phyloP scores from a whole-genome alignment of 2,113 vertebrate genomes.

The Bothrops jararaca region DNA sequence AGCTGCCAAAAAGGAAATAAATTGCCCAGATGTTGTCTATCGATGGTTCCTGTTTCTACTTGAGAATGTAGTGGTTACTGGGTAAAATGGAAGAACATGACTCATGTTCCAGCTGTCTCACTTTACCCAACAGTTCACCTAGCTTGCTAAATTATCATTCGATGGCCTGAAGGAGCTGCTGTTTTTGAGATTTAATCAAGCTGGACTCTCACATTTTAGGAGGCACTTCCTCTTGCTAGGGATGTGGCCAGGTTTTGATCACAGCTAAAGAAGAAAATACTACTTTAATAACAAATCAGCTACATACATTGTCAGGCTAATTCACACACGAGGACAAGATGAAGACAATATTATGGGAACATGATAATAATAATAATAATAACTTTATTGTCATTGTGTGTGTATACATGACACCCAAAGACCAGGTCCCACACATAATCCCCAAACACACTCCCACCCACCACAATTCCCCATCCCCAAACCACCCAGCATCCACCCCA shows the following conservation, averaged over 20 bases:
- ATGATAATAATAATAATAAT: too few relatives aligned
- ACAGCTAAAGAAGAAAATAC: background rate
- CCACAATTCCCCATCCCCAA: too few relatives aligned
- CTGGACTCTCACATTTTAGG: background rate
- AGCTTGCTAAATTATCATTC: background rate
- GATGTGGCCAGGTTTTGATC: background rate
- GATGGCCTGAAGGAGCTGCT: background rate
- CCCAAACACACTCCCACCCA: too few relatives aligned
- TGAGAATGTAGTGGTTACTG: background rate
- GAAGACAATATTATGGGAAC: background rate
- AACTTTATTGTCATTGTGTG: too few relatives aligned
- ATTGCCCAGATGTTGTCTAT: background rate
- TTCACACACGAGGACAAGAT: background rate
- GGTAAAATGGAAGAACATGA: background rate
- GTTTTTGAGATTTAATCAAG: background rate
- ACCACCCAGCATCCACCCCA: too few relatives aligned
- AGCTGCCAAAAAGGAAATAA: background rate
- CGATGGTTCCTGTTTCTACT: background rate
- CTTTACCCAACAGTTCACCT: background rate
- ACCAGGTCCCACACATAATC: too few relatives aligned
- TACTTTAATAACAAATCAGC: background rate
- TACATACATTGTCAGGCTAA: background rate
- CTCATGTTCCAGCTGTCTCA: background rate
- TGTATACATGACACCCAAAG: too few relatives aligned
- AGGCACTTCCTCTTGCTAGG: background rate